These are phyloP conservation scores for Pseudochromis fuscus DNA, from an alignment of 2,797 vertebrate species.

Conservation along the genomic window DNA sequence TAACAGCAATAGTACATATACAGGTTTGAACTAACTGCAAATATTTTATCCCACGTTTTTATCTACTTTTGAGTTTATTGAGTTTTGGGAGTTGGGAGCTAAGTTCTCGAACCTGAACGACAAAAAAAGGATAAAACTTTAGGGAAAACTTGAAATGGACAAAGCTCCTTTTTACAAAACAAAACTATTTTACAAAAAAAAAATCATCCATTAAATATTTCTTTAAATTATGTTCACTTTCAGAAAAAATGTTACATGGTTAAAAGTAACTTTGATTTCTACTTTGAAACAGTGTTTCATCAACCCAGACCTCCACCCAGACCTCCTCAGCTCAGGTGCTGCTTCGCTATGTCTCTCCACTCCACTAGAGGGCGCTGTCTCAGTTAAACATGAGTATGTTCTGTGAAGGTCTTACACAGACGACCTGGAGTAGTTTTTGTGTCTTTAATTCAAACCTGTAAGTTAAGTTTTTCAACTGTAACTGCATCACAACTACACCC, in stretches of 20 bases:
- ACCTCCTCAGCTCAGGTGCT: not conserved
- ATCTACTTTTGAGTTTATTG: no score
- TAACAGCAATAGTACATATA: no score
- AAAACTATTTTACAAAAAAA: no score
- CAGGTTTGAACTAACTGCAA: no score
- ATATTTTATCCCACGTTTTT: no score
- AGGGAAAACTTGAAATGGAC: no score
- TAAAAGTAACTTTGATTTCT: not conserved
- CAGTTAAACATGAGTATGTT: not conserved
- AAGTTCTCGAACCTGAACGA: no score
- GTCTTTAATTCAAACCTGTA: not conserved
- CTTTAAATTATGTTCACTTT: no score
- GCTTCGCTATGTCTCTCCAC: not conserved
- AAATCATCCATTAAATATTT: no score
- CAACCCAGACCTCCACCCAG: not conserved
- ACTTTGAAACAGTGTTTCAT: not conserved
- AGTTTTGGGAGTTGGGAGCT: no score
- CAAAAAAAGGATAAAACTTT: no score
- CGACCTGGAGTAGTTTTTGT: not conserved
- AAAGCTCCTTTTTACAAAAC: no score
- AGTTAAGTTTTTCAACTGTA: not conserved
- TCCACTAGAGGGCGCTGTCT: not conserved
- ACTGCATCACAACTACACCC: conserved; percentile 1
- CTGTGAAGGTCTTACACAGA: not conserved
- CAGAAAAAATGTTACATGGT: not conserved